phyloP scores from a whole-genome alignment of 2,113 vertebrate genomes.

The Lamprotornis superbus region DNA sequence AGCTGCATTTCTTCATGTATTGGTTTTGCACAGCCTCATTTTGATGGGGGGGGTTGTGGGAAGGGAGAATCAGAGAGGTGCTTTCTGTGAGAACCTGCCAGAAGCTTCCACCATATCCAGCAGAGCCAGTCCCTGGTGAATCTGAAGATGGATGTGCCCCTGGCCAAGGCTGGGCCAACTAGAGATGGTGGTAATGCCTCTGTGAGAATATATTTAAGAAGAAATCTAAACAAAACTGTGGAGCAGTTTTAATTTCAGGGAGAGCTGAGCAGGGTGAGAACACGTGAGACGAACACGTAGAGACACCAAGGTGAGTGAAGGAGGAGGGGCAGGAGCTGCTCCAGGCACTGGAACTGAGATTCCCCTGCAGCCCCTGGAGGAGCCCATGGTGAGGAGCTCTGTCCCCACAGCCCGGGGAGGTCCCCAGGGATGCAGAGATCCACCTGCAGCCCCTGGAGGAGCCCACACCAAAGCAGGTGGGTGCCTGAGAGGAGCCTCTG shows the following conservation, averaged over 20 bases:
- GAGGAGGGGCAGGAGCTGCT: neutral
- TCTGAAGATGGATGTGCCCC: accelerated
- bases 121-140: neutral
- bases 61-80: neutral
- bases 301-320: neutral
- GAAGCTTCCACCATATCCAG: neutral
- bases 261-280: neutral
- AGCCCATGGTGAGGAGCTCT: neutral
- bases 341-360: accelerated
- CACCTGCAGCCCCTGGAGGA: neutral
- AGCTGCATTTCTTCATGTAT: neutral
- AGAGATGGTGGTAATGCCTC: accelerated
- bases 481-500: neutral
- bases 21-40: neutral
- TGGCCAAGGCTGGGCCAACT: neutral
- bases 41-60: neutral
- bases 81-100: neutral
- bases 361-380: neutral
- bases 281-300: neutral
- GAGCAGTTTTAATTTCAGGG: neutral
- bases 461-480: neutral
- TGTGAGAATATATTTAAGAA: neutral
- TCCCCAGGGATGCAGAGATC: neutral
- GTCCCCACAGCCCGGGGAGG: neutral
- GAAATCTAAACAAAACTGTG: neutral